Conservation (phyloP, 2,113 vertebrate genomes). For the Dascyllus trimaculatus region DNA sequence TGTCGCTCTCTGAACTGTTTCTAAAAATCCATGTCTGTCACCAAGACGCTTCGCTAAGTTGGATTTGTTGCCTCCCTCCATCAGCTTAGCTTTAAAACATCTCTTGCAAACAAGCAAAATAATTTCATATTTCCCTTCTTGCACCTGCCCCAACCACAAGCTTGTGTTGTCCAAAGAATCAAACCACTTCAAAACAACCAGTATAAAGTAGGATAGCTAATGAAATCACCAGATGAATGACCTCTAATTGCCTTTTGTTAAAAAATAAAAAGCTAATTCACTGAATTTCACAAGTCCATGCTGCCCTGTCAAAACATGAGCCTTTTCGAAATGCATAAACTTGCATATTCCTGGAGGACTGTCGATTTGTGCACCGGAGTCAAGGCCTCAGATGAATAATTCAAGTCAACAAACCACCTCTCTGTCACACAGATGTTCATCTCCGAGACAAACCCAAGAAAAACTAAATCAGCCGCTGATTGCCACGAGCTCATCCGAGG, state of each 20-base stretch:
- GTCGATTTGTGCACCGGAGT: not conserved
- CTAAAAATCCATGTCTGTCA: too few species aligned
- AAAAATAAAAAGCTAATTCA: too few species aligned
- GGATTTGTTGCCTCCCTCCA: too few species aligned
- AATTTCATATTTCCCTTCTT: too few species aligned
- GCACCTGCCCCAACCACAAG: too few species aligned
- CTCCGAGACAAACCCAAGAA: not conserved
- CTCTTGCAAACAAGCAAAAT: too few species aligned
- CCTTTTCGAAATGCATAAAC: not conserved
- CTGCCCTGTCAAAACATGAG: not conserved
- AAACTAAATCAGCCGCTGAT: constrained; percentile 6
- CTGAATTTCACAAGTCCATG: not conserved
- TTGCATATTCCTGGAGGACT: not conserved
- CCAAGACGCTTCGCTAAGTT: too few species aligned
- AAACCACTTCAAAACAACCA: not conserved
- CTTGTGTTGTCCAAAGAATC: too few species aligned
- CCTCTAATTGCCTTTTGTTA: not conserved
- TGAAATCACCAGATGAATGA: too few species aligned
- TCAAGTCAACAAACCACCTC: not conserved
- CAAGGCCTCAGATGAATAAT: not conserved
- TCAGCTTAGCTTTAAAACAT: too few species aligned
- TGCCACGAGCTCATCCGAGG: not conserved
- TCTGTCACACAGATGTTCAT: not conserved
- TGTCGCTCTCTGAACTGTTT: too few species aligned
- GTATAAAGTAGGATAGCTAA: too few species aligned